Evolutionary conservation across 92 coral and sea anemone genomes (phyloP).

Genomic region (Epizoanthus scotinus): DNA sequence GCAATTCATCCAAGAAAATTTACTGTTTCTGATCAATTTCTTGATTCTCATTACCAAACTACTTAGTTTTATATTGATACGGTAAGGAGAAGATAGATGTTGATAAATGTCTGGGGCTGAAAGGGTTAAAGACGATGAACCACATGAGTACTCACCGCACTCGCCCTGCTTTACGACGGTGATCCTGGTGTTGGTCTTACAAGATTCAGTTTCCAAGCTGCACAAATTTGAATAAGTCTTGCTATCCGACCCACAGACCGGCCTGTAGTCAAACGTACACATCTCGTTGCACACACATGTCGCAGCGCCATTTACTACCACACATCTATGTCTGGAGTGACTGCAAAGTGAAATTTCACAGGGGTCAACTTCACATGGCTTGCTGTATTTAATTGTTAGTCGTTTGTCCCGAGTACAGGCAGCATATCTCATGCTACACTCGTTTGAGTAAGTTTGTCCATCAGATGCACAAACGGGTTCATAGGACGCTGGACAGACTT

Average conservation of each 20-base stretch:
- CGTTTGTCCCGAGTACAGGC: slow-evolving; percentile 14
- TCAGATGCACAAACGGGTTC: slow-evolving; percentile 52
- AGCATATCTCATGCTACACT: slow-evolving; percentile 11
- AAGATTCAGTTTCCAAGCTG: slow-evolving; percentile 63
- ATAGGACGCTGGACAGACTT: not conserved
- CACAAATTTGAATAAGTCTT: slow-evolving; percentile 73
- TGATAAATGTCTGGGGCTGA: too few species aligned
- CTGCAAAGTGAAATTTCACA: slow-evolving; percentile 70
- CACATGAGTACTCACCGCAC: slow-evolving; percentile 60
- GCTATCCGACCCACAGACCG: slow-evolving; percentile 83
- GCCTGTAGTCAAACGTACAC: slow-evolving; percentile 56
- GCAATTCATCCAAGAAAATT: too few species aligned
- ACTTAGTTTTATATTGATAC: too few species aligned
- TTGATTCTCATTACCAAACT: too few species aligned
- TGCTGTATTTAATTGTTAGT: not conserved
- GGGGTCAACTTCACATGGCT: slow-evolving; percentile 40
- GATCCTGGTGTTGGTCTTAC: slow-evolving; percentile 61
- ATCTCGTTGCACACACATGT: slow-evolving; percentile 66
- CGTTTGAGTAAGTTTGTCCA: slow-evolving; percentile 45
- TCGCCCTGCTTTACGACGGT: slow-evolving; percentile 50
- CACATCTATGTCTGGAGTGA: slow-evolving; percentile 57
- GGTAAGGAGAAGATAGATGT: too few species aligned
- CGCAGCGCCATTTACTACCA: slow-evolving; percentile 71
- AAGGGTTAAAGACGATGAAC: too few species aligned
- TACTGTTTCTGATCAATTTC: too few species aligned